These are phyloP conservation scores for Gymnothorax reevesii DNA, from an alignment of 2,797 vertebrate species.

Conservation along the genomic window DNA sequence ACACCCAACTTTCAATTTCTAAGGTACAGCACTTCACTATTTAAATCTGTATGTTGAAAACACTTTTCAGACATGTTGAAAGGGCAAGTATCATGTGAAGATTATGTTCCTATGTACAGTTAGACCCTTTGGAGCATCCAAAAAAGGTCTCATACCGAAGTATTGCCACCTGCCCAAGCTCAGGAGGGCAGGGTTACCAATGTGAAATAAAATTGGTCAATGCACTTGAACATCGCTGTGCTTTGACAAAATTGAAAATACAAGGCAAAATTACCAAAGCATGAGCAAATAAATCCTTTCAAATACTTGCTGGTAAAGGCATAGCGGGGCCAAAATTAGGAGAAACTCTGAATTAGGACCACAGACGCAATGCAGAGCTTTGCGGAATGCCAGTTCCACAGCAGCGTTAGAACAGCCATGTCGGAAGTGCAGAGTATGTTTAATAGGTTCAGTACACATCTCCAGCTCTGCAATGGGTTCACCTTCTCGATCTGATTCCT, in stretches of 20 bases:
- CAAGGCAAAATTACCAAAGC: conserved; percentile 75
- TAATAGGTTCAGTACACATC: conserved; percentile 35
- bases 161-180: conserved; percentile 70
- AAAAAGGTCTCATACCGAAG: conserved; percentile 57
- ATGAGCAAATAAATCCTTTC: conserved; percentile 65
- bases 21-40: conserved; percentile 70
- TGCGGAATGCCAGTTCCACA: conserved; percentile 42
- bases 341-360: conserved; percentile 46
- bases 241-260: conserved; percentile 66
- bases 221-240: conserved; percentile 37
- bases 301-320: conserved; percentile 79
- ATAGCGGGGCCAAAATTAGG: conserved; percentile 74
- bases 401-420: neutral
- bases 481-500: conserved; percentile 52
- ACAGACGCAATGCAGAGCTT: conserved; percentile 41
- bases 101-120: conserved; percentile 77
- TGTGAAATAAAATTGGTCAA: conserved; percentile 44
- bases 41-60: conserved; percentile 62
- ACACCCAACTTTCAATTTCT: conserved; percentile 72
- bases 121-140: conserved; percentile 42
- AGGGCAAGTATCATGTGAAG: conserved; percentile 63
- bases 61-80: conserved; percentile 68
- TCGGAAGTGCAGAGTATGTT: conserved; percentile 30
- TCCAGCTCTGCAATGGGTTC: conserved; percentile 52
- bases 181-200: conserved; percentile 62